Base-by-base conservation (phyloP, 2,888 invertebrate species). In the Gisinianus flammeolus region DNA sequence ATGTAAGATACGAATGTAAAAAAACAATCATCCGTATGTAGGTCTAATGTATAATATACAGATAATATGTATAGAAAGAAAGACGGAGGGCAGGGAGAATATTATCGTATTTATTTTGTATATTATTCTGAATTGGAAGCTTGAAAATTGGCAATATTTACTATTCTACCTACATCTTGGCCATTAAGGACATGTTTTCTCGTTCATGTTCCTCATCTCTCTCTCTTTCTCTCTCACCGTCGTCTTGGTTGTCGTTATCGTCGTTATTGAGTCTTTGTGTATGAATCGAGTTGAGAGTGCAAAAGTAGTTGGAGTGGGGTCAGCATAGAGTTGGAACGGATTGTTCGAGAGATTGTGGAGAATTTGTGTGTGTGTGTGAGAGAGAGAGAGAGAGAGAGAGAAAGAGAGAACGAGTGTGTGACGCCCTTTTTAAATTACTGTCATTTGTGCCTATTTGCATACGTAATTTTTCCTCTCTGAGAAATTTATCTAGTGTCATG, bases 161-260 rank as follows among this genome's bases (percentile, higher is more conserved):
- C 69, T 44, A 69, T 69, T 69, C 69, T n/a, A 44, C 33, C 52
- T 72, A 72, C 72, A 72, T 72, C 56, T 58, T 72, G 24, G 33
- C 58, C 72, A 72, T 72, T 72, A 56, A 72, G 58, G 72, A 72
- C 72, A 72, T 72, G 72, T 72, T 72, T 44, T 44, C 44, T 44
- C 2, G 16, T 44, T 44, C 44, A 44, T 44, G 44, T 19, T 44
- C 44, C 44, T 44, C 44, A 44, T 44, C 44, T 4, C 3, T 16
- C 12, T 44, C 44, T 44, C 12, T 44, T 1, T 44, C 44, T 1
- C 44, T 44, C 44, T 44, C 44, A 12, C 12, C 44, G 12, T 44
- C 16, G 12, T 44, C 44, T 44, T 19, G 19, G 3, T 44, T 44
- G 2, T 44, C 44, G 19, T 44, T 19, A 16, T 44, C 16, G 44